These are phyloP conservation scores for Pituophis catenifer DNA, from an alignment of 2,113 vertebrate genomes.

Conservation along the genomic window DNA sequence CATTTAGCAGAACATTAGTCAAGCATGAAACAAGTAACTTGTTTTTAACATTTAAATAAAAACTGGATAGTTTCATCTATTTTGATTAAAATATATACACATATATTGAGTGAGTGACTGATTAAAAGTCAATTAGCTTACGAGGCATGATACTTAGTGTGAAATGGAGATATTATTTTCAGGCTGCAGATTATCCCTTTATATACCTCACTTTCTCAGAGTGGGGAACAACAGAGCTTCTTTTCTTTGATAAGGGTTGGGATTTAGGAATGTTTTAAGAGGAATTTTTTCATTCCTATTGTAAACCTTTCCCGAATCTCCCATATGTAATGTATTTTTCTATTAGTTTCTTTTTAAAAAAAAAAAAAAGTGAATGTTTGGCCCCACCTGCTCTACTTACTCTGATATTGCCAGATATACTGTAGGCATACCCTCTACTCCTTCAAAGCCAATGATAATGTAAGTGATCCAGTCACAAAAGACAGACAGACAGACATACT, in stretches of 20 bases:
- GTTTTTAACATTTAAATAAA: background rate
- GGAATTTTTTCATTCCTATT: background rate
- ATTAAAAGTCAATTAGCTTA: background rate
- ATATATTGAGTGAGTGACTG: background rate
- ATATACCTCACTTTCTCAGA: background rate
- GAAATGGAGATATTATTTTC: background rate
- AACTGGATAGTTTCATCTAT: background rate
- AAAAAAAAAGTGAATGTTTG: background rate
- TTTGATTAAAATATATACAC: background rate
- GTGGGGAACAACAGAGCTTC: background rate
- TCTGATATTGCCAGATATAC: background rate
- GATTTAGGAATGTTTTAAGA: background rate
- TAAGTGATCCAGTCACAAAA: background rate
- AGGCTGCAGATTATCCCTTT: background rate
- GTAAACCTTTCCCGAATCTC: background rate
- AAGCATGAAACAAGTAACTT: background rate
- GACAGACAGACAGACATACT: background rate
- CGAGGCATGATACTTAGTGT: background rate
- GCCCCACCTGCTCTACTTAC: background rate
- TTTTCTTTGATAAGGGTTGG: background rate
- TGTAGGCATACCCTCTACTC: background rate
- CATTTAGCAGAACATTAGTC: slow-evolving; percentile 24
- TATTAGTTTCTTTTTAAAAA: background rate
- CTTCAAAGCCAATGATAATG: background rate
- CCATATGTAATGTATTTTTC: background rate